phyloP scores from a whole-genome alignment of 2,797 vertebrate genomes.

The Coregonus sp. region DNA sequence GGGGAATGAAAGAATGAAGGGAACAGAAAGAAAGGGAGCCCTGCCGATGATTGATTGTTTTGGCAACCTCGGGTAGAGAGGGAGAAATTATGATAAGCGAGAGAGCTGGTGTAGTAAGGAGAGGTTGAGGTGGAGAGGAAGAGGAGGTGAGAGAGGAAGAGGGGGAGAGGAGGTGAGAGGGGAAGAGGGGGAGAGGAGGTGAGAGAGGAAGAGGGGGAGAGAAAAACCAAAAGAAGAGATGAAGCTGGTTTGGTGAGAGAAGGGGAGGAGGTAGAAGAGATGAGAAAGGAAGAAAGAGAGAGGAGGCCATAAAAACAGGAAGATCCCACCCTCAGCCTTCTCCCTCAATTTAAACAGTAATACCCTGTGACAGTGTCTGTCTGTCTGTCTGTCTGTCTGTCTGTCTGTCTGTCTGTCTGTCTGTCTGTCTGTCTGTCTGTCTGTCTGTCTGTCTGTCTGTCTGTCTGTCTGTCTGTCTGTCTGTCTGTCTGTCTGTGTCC shows the following conservation, averaged over 20 bases:
- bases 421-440: too few relatives aligned
- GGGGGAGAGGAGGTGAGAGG: background rate
- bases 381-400: too few relatives aligned
- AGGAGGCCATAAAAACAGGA: background rate
- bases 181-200: background rate
- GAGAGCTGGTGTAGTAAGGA: background rate
- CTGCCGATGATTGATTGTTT: background rate
- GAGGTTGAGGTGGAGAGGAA: background rate
- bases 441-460: too few relatives aligned
- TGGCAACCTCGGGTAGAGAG: slow-evolving; percentile 15
- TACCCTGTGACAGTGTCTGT: too few relatives aligned
- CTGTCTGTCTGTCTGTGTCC: background rate
- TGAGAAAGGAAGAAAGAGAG: background rate
- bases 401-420: too few relatives aligned
- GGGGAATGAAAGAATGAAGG: too few relatives aligned
- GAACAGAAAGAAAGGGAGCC: background rate
- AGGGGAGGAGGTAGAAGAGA: background rate
- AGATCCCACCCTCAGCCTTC: background rate
- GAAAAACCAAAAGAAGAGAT: background rate
- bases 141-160: slow-evolving; percentile 1
- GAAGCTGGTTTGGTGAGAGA: background rate
- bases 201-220: background rate
- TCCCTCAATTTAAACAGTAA: too few relatives aligned
- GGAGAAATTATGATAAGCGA: background rate
- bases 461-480: background rate